Percentiles rank a stretch among this genome's conserved stretches.
phyloP scores from a whole-genome alignment of 2,113 vertebrate species.

The Nesogale talazaci region DNA sequence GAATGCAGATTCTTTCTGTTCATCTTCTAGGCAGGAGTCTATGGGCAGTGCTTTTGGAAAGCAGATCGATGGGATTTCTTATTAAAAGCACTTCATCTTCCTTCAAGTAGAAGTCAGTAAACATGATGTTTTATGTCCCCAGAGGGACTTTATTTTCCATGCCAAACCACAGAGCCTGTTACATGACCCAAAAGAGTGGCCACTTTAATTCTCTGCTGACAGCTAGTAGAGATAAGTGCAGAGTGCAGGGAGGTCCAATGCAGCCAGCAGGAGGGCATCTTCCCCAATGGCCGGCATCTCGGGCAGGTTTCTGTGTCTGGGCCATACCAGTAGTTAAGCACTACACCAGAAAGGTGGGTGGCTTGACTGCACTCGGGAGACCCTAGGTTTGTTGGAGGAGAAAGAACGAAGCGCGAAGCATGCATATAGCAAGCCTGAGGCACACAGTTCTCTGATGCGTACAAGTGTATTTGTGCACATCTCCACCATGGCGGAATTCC shows the following conservation, averaged over 20 bases:
- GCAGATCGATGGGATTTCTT: slow-evolving; percentile 42
- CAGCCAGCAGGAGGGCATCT: not conserved
- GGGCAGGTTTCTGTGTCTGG: not conserved
- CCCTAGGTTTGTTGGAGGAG: not conserved
- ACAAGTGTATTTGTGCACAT: too few relatives aligned
- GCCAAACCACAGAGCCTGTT: slow-evolving; percentile 53
- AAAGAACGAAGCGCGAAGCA: too few relatives aligned
- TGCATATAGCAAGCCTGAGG: too few relatives aligned
- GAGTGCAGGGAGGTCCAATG: not conserved
- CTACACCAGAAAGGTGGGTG: not conserved
- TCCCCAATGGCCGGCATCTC: not conserved
- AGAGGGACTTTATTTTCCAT: slow-evolving; percentile 13
- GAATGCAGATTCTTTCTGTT: not conserved
- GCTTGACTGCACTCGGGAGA: not conserved
- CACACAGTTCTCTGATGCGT: too few relatives aligned
- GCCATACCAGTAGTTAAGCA: not conserved
- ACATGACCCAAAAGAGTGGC: not conserved
- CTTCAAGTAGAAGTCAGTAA: not conserved
- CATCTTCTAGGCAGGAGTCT: not conserved
- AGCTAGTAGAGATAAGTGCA: slow-evolving; percentile 32
- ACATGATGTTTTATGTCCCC: slow-evolving; percentile 29
- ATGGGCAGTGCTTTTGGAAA: not conserved
- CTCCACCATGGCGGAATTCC: too few relatives aligned
- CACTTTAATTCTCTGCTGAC: slow-evolving; percentile 29
- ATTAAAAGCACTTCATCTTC: slow-evolving; percentile 38